phyloP scores from a whole-genome alignment of 2,797 vertebrate genomes.

The Scleropages formosus region DNA sequence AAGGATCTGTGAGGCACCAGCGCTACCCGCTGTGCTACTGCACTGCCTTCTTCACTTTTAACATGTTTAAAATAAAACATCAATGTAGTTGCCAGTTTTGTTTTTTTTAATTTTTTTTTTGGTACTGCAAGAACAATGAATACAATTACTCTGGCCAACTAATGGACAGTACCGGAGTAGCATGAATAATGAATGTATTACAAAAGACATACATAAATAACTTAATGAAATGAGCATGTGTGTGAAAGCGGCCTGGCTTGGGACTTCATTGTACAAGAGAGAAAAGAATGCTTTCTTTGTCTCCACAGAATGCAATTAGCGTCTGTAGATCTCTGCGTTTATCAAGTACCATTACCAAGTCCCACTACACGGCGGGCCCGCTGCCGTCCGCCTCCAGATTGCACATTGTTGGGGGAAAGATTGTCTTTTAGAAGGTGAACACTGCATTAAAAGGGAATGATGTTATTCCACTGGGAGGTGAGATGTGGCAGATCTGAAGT shows the following conservation, averaged over 20 bases:
- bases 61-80: neutral
- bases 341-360: constrained; percentile 8
- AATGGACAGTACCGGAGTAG: constrained; percentile 12
- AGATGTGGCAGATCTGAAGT: constrained; percentile 30
- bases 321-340: neutral
- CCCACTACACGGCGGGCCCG: neutral
- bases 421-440: constrained; percentile 20
- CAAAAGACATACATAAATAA: constrained; percentile 5
- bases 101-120: neutral
- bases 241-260: constrained; percentile 3
- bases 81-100: neutral
- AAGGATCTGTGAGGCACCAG: no score
- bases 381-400: constrained; percentile 9
- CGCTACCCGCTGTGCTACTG: no score
- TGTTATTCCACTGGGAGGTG: constrained; percentile 26
- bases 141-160: neutral
- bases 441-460: constrained; percentile 23
- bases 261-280: neutral
- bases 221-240: neutral
- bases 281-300: constrained; percentile 24
- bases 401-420: neutral
- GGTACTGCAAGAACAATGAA: neutral
- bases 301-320: neutral
- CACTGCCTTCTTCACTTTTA: no score
- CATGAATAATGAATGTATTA: neutral